Percentiles rank a stretch among this genome's conserved stretches.
Evolutionary conservation across 1,140 invertebrate species (phyloP).

Genomic region (Oppia nitens): DNA sequence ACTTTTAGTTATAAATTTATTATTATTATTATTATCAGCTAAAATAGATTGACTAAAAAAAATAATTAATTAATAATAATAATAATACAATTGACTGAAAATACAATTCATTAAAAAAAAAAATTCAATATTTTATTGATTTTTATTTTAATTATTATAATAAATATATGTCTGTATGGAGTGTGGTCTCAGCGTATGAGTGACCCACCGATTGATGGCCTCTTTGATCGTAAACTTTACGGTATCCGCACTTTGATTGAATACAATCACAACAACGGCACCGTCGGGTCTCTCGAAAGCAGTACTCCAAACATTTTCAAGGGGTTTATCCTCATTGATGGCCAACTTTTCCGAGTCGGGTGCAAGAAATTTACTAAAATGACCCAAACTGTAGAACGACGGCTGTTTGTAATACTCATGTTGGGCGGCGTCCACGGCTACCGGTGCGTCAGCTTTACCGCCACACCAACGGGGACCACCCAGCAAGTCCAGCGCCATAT

Average conservation of each 20-base stretch:
- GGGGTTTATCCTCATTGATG: not conserved
- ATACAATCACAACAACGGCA: conserved; percentile 37
- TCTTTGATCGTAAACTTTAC: not conserved
- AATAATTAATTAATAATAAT: too few relatives aligned
- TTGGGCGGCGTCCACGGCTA: conserved; percentile 46
- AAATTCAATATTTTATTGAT: too few relatives aligned
- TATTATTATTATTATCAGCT: too few relatives aligned
- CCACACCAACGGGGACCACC: conserved; percentile 47
- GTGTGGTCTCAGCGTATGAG: not conserved
- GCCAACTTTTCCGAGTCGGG: not conserved
- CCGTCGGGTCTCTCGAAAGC: conserved; percentile 41
- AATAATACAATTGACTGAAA: too few relatives aligned
- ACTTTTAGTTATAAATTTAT: too few relatives aligned
- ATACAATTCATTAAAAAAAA: too few relatives aligned
- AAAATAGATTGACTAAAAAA: too few relatives aligned
- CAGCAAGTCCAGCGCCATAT: conserved; percentile 31
- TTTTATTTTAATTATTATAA: not conserved
- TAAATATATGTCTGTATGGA: not conserved
- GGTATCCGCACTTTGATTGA: conserved; percentile 30
- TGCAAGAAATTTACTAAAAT: conserved; percentile 50
- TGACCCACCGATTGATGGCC: not conserved
- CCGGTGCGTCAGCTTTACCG: conserved; percentile 56
- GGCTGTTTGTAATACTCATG: conserved; percentile 68
- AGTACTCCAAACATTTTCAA: not conserved
- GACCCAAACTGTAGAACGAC: conserved; percentile 66